These are phyloP conservation scores for Auanema sp. DNA, from an alignment of 2,888 invertebrate genomes.

Conservation along the genomic window DNA sequence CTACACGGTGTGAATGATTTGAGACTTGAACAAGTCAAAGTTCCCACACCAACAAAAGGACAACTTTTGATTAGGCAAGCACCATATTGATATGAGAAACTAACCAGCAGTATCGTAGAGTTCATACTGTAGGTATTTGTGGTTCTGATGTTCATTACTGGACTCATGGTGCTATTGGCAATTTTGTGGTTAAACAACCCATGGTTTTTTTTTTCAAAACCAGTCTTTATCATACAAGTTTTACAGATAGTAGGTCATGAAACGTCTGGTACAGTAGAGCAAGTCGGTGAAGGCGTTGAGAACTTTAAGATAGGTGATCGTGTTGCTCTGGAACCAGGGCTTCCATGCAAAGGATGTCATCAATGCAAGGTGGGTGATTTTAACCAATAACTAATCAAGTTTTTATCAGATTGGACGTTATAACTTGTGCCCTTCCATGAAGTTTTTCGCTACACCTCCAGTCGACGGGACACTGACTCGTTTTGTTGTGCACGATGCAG, in stretches of 20 bases:
- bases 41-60: constrained; percentile 31
- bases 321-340: constrained; percentile 74
- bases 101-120: constrained; percentile 63
- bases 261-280: constrained; percentile 72
- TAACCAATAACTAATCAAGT: background rate
- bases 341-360: constrained; percentile 78
- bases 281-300: constrained; percentile 73
- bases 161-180: constrained; percentile 81
- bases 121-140: constrained; percentile 94
- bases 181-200: constrained; percentile 75
- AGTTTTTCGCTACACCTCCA: constrained; percentile 94
- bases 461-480: constrained; percentile 83
- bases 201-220: constrained; percentile 19
- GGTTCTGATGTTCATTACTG: constrained; percentile 91
- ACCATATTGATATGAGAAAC: background rate
- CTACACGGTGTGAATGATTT: constrained; percentile 42
- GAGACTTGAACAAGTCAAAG: constrained; percentile 35
- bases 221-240: background rate
- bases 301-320: constrained; percentile 43
- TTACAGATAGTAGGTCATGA: constrained; percentile 92
- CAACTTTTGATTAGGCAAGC: constrained; percentile 30
- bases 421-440: constrained; percentile 84
- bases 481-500: constrained; percentile 81
- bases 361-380: constrained; percentile 74
- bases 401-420: constrained; percentile 74